Base-by-base conservation (phyloP, 2,113 vertebrate genomes). In the Merops nubicus region DNA sequence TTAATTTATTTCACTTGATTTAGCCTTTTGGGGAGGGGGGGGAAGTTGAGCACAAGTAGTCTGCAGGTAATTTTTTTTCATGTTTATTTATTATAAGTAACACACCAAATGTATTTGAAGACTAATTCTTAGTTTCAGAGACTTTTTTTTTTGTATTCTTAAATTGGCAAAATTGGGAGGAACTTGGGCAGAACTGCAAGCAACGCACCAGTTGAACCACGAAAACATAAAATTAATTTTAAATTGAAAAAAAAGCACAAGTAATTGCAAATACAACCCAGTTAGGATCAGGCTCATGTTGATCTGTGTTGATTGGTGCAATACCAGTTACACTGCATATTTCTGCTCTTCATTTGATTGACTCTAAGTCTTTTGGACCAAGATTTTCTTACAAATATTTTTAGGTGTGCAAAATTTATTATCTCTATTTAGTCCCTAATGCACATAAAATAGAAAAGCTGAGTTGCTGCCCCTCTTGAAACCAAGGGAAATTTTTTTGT, bases 1-100 rank as follows among this genome's bases (percentile, higher is more conserved):
- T 97, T 96, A 97, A 96, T 97, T 97, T 96, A 97, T 96, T 97
- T 97, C 94, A 96, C 94, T 47, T 96, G 95, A 97, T 96, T 93
- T 96, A 96, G 95, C 74, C 77, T 91, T 96, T 94, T 88, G 84
- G 59, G 82, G 63, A 0, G 4, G 68, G 65, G 67, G 23, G 40
- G 50, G 60, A 54, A 43, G 57, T 65, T 77, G 78, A 83, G 51
- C 88, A n/a, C 63, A 67, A 96, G 73, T 94, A 96, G 83, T 93
- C 85, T 88, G 73, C 85, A 96, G 92, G 92, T 96, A 83, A 86
- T 94, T 88, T 96, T 95, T 95, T 69, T 87, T 54, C 60, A 68
- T 5, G 31, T 84, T 90, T 94, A 45, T 96, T 95, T 88, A 84
- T 90, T 64, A 68, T 90, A 74, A 94, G 88, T 91, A 93, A 90